Conservation (phyloP, 1,140 invertebrate species). For the Lethocerus indicus region DNA sequence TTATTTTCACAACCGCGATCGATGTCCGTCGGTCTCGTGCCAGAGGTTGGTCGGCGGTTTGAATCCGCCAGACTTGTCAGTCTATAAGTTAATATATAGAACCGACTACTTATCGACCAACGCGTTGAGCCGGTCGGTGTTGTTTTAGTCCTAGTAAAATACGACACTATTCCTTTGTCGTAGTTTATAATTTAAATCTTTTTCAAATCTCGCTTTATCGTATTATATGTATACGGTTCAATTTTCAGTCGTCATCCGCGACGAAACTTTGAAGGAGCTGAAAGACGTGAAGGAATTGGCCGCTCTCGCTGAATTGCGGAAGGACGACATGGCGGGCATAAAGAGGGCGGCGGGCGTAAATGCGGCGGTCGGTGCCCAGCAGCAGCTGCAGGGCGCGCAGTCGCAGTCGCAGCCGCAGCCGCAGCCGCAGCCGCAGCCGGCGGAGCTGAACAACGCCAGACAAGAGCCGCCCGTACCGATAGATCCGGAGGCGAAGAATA, state of each 20-base stretch:
- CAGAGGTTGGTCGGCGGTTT: not conserved
- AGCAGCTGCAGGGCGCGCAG: not conserved
- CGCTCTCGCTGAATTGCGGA: conserved; percentile 7
- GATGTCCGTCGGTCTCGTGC: not conserved
- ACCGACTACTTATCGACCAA: too few relatives aligned
- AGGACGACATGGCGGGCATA: not conserved
- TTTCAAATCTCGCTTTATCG: not conserved
- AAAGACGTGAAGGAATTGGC: conserved; percentile 9
- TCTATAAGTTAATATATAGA: not conserved
- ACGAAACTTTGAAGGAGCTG: conserved; percentile 10
- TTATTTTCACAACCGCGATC: not conserved
- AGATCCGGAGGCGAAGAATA: conserved; percentile 21
- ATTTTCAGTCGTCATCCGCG: conserved; percentile 9
- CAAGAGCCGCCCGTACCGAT: conserved; percentile 34
- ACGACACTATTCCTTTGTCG: not conserved
- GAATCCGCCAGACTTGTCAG: not conserved
- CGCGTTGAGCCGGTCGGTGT: not conserved
- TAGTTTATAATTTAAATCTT: not conserved
- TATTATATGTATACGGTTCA: not conserved
- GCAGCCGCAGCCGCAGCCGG: conserved; percentile 7
- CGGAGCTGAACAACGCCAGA: conserved; percentile 20
- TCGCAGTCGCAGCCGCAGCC: not conserved
- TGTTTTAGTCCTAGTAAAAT: not conserved
- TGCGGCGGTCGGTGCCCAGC: not conserved
- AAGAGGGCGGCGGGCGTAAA: not conserved